These are phyloP conservation scores for Rhodinocichla rosea DNA, from an alignment of 2,113 vertebrate species.

Conservation along the genomic window DNA sequence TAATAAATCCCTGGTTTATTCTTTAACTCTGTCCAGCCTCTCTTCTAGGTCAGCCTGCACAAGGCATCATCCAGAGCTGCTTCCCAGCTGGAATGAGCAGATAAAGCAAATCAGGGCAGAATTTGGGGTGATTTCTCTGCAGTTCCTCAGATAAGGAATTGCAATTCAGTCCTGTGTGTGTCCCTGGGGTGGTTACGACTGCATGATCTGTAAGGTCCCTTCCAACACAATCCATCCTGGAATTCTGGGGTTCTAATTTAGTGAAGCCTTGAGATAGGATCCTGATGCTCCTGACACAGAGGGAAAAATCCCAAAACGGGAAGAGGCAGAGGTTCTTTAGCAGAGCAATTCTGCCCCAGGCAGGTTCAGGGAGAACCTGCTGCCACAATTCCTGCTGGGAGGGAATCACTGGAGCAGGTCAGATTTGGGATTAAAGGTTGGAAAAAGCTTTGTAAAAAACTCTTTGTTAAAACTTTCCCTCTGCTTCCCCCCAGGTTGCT, in stretches of 20 bases:
- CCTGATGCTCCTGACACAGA: neutral
- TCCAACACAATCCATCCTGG: neutral
- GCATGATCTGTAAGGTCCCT: neutral
- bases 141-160: neutral
- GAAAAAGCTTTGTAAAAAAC: neutral
- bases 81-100: neutral
- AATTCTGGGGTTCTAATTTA: neutral
- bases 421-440: neutral
- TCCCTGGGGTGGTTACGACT: neutral
- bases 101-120: neutral
- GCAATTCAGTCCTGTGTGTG: fast-evolving
- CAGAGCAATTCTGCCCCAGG: neutral
- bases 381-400: neutral
- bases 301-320: neutral
- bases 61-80: neutral
- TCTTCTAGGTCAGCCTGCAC: fast-evolving
- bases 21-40: neutral
- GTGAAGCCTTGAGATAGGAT: neutral
- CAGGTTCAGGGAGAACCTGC: neutral
- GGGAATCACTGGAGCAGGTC: neutral
- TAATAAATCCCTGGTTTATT: neutral
- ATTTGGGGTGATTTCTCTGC: neutral
- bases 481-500: neutral
- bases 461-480: neutral
- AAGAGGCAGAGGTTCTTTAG: neutral